Evolutionary conservation across 2,888 invertebrate species (phyloP), one percentile per base, ranked within the genome.

Genomic region (Galerucella calmariensis): DNA sequence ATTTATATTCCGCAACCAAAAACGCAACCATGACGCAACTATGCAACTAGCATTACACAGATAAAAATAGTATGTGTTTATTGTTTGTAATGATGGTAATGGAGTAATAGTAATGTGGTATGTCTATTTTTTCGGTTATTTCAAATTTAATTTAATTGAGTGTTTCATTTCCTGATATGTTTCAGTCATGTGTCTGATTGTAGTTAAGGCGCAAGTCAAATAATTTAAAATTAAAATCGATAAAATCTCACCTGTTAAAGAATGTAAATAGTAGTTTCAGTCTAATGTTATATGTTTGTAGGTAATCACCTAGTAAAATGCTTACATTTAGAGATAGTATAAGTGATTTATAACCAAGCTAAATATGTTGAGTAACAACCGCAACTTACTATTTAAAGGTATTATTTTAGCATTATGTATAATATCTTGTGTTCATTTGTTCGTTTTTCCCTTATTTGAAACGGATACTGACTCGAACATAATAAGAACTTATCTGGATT

Each of bases 371-470:
- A 89, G 88, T 85, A 88, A 90, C 82, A 89, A 90, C 83, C 90
- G 90, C 86, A 90, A 90, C 85, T 87, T 90, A 84, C 88, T 91
- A 83, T 90, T 90, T 83, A 88, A 90, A 83, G 90, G 90, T 77
- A 90, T 90, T 81, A 87, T 90, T 78, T 88, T 91, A 79, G 90
- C 90, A 75, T 85, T 90, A 82, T 89, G 89, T 84, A 90, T 90
- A 80, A 90, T 90, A 81, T 88, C 90, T 77, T 89, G 90, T 82
- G 90, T 91, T 82, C 91, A 91, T 85, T 87, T 90, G 80, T 91
- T 90, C 86, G 86, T 90, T 71, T 91, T 91, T 85, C 91, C 90
- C 69, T 86, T 91, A 85, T 90, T 90, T 85, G 88, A 87, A 67
- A 82, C 86, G 46, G 81, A 82, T 72, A 81, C 84, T 63, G 87